Evolutionary conservation across 1,140 invertebrate genomes (phyloP).

Genomic region (Lasioglossum baleicum): DNA sequence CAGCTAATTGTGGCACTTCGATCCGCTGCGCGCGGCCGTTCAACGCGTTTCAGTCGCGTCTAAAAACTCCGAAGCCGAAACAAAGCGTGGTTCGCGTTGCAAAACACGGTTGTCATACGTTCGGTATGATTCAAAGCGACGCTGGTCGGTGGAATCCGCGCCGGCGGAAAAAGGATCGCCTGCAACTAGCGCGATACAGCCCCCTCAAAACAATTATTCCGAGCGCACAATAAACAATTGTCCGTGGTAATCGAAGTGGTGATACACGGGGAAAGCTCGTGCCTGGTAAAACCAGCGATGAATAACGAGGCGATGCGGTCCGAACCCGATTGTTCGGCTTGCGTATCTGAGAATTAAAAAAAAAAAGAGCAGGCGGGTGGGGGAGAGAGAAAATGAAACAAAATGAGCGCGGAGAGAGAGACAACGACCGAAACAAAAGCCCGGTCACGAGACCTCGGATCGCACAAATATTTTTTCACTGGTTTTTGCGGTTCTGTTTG

Average conservation of each 20-base stretch:
- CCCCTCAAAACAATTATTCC: slow-evolving; percentile 51
- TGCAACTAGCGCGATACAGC: slow-evolving; percentile 16
- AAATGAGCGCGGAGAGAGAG: not conserved
- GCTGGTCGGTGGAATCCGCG: not conserved
- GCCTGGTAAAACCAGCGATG: slow-evolving; percentile 11
- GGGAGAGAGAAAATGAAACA: not conserved
- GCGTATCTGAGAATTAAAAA: slow-evolving; percentile 21
- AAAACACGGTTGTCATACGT: not conserved
- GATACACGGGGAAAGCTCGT: slow-evolving; percentile 44
- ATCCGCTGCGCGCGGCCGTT: not conserved
- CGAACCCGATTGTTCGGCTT: not conserved
- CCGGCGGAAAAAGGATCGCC: not conserved
- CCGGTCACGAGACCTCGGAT: not conserved
- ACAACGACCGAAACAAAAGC: not conserved
- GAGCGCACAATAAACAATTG: slow-evolving; percentile 46
- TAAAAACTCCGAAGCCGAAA: not conserved
- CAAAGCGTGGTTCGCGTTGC: not conserved
- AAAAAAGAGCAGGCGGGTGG: not conserved
- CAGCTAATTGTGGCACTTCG: too few species aligned
- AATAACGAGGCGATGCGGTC: slow-evolving; percentile 23
- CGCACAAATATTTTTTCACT: not conserved
- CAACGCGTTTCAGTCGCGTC: not conserved
- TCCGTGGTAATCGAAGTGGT: slow-evolving; percentile 47
- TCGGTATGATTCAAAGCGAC: not conserved
- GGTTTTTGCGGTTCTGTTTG: not conserved